phyloP scores from a whole-genome alignment of 2,113 vertebrate genomes.

The Loxodonta africana region DNA sequence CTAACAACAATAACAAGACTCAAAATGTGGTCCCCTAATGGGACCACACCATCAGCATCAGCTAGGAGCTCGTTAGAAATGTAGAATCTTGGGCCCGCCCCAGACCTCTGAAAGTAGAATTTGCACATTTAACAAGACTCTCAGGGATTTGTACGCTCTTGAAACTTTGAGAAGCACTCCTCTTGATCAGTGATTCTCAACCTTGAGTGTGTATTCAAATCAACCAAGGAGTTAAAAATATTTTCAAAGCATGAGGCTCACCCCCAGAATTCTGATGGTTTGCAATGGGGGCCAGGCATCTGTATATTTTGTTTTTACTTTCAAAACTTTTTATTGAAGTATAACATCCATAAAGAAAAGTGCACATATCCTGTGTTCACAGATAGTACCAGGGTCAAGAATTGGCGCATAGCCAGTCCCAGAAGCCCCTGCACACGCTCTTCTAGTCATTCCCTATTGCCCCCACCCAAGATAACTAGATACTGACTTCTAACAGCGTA shows the following conservation, averaged over 20 bases:
- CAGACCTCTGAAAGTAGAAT: background rate
- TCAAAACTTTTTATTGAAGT: background rate
- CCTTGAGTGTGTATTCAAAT: background rate
- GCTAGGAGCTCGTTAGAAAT: background rate
- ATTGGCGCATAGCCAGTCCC: background rate
- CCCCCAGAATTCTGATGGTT: background rate
- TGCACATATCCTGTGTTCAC: rapidly evolving
- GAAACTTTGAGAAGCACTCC: no score
- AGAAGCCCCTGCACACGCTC: background rate
- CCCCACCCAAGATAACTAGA: background rate
- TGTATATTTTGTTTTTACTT: background rate
- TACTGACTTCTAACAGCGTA: background rate
- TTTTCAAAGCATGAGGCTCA: background rate
- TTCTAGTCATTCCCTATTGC: rapidly evolving
- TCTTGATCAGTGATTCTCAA: no score
- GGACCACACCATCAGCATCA: background rate
- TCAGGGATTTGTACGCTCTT: rapidly evolving
- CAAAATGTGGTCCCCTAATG: no score
- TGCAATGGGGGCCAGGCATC: rapidly evolving
- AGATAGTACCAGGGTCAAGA: background rate
- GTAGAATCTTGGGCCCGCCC: background rate
- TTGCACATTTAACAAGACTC: rapidly evolving
- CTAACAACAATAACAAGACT: background rate
- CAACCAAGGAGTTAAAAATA: no score
- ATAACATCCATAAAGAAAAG: background rate